Conservation (phyloP, 2,797 vertebrate species). For the Anguilla marmorata region DNA sequence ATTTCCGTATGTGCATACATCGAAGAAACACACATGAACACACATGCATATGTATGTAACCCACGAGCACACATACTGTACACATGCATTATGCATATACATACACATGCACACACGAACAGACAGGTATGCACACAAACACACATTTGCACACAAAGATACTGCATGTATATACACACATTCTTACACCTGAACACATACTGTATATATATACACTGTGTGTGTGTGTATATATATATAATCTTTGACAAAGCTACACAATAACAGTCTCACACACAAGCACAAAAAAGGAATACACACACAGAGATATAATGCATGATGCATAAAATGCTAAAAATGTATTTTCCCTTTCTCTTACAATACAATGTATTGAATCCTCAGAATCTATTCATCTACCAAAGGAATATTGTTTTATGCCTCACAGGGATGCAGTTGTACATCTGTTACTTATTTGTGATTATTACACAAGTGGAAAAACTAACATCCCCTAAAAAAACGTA, state of each 20-base stretch:
- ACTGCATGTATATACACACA: not conserved
- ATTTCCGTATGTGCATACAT: not conserved
- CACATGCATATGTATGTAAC: not conserved
- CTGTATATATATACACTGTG: not conserved
- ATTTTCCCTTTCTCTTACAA: not conserved
- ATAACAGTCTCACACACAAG: slow-evolving; percentile 23
- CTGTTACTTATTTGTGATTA: not conserved
- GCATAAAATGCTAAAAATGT: not conserved
- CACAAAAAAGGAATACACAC: too few species aligned
- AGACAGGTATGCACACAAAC: not conserved
- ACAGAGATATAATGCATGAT: not conserved
- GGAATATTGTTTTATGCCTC: not conserved
- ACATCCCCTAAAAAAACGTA: not conserved
- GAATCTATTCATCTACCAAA: not conserved
- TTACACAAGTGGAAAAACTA: not conserved
- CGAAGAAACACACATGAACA: not conserved
- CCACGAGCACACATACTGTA: not conserved
- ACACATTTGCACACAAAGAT: not conserved
- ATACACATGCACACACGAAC: not conserved
- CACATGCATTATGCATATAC: not conserved
- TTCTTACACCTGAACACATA: not conserved
- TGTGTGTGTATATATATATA: not conserved
- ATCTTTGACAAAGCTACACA: not conserved
- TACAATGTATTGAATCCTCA: not conserved
- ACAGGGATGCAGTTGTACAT: not conserved